Evolutionary conservation across 2,888 invertebrate genomes (phyloP).

Genomic region (Lissonota sp.): DNA sequence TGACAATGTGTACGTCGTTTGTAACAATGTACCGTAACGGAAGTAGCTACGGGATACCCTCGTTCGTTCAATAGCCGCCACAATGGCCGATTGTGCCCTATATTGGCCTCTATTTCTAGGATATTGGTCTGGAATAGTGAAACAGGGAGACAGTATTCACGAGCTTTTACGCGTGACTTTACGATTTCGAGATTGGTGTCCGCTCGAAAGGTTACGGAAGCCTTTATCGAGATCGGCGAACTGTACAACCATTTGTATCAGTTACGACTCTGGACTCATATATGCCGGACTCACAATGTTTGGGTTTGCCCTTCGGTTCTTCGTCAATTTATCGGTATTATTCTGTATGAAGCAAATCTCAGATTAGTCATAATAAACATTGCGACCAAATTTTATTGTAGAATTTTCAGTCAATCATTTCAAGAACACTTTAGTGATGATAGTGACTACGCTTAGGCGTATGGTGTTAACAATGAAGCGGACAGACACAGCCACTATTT

Average conservation of each 20-base stretch:
- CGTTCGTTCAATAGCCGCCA: constrained; percentile 24
- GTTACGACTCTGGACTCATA: not conserved
- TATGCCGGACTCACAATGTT: not conserved
- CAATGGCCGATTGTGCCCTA: constrained; percentile 31
- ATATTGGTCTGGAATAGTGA: not conserved
- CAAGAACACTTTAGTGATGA: too few species aligned
- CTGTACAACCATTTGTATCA: constrained; percentile 6
- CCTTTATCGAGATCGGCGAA: constrained; percentile 24
- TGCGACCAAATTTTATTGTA: too few species aligned
- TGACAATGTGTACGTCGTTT: constrained; percentile 3
- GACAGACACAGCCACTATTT: too few species aligned
- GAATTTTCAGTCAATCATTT: too few species aligned
- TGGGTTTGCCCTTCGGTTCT: not conserved
- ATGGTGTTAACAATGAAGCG: too few species aligned
- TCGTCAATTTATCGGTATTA: not conserved
- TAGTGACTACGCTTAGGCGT: too few species aligned
- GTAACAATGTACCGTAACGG: not conserved
- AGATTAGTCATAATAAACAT: too few species aligned
- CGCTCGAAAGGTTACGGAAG: constrained; percentile 18
- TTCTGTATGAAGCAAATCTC: not conserved
- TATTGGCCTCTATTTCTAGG: constrained; percentile 14
- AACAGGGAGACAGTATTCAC: constrained; percentile 6
- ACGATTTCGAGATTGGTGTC: constrained; percentile 40
- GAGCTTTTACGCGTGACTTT: constrained; percentile 19
- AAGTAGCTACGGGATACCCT: not conserved